phyloP scores from a whole-genome alignment of 2,797 vertebrate genomes.

The Morelia viridis region DNA sequence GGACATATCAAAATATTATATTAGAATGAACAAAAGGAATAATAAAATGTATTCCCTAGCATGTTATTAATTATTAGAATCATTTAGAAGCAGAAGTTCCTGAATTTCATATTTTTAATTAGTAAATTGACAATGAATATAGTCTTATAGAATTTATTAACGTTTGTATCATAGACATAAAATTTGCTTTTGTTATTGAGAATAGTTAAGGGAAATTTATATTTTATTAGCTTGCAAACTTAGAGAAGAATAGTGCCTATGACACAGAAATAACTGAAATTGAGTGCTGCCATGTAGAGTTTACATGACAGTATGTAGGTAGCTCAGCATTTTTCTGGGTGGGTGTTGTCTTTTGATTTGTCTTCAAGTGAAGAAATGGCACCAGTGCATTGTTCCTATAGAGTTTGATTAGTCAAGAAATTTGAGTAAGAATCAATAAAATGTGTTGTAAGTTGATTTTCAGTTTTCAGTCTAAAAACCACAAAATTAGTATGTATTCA shows the following conservation, averaged over 20 bases:
- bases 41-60: neutral
- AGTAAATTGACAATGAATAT: constrained; percentile 24
- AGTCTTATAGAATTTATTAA: neutral
- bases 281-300: constrained; percentile 36
- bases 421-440: neutral
- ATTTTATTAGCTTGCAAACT: constrained; percentile 15
- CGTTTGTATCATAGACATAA: constrained; percentile 8
- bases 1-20: constrained; percentile 23
- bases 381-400: constrained; percentile 58
- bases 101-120: neutral
- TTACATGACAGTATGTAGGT: constrained; percentile 30
- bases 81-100: neutral
- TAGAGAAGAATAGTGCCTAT: constrained; percentile 20
- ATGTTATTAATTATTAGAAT: constrained; percentile 16
- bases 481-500: neutral
- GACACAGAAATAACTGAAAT: neutral
- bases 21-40: constrained; percentile 1
- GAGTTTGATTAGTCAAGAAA: constrained; percentile 54
- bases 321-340: neutral
- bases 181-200: neutral
- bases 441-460: neutral
- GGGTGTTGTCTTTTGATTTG: neutral
- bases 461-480: constrained; percentile 24
- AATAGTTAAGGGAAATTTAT: constrained; percentile 31
- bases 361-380: constrained; percentile 26